Evolutionary conservation across 2,888 invertebrate genomes (phyloP).

Genomic region (Apotomis capreana): DNA sequence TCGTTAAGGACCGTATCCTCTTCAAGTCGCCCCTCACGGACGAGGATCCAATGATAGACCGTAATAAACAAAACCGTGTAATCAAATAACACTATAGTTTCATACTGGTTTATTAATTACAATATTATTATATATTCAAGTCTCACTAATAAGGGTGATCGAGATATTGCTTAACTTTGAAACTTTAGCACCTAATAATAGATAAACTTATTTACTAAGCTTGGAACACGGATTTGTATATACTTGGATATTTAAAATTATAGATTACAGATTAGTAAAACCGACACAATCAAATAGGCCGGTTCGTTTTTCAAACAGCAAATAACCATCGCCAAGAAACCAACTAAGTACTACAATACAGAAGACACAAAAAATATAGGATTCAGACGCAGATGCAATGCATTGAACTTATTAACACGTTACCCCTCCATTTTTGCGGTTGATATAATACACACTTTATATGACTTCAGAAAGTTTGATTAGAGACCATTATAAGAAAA

Average conservation of each 20-base stretch:
- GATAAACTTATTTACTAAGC: not conserved
- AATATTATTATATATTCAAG: constrained; percentile 12
- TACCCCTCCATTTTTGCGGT: too few relatives aligned
- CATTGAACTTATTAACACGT: too few relatives aligned
- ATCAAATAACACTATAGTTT: not conserved
- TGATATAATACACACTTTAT: too few relatives aligned
- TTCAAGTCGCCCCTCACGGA: constrained; percentile 23
- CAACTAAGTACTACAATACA: too few relatives aligned
- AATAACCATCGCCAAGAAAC: too few relatives aligned
- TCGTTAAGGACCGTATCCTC: constrained; percentile 18
- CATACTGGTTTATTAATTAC: constrained; percentile 1
- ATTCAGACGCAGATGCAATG: too few relatives aligned
- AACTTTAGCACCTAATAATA: not conserved
- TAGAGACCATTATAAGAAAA: too few relatives aligned
- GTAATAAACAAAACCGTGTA: constrained; percentile 1
- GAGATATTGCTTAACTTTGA: not conserved
- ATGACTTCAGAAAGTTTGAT: too few relatives aligned
- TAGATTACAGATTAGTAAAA: too few relatives aligned
- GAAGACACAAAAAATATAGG: too few relatives aligned
- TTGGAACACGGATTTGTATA: not conserved
- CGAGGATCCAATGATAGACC: constrained; percentile 6
- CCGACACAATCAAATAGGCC: too few relatives aligned
- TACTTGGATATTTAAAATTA: not conserved
- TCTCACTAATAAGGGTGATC: not conserved
- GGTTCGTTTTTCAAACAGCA: too few relatives aligned